Evolutionary conservation across 2,888 invertebrate species (phyloP), one percentile per base, ranked within the genome.

Genomic region (Chymomyza caudatula): DNA sequence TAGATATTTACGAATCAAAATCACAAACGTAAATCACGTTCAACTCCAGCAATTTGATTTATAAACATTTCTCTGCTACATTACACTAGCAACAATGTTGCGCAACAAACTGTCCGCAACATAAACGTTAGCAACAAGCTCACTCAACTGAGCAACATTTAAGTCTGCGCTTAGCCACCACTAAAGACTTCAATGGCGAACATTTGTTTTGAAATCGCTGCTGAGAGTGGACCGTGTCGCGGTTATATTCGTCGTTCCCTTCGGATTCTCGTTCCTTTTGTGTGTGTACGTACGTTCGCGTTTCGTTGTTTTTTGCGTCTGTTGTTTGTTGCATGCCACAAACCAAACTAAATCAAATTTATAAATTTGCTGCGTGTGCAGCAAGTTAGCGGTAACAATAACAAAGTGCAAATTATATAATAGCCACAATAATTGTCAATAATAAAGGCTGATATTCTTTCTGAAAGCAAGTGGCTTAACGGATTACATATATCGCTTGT

Each of bases 151-250:
- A 23, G 68, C 71, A 71, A 73, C 71, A 69, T 70, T 57, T 60
- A 5, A 17, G 22, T 22, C 55, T 20, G 19, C 52, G 29, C 20
- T 43, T 53, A 55, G 37, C 3, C 8, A 55, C 25, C 78, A 77
- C 77, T 52, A 78, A 78, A 78, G 77, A 78, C 77, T 78, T 78
- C 77, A 75, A 77, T 76, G 66, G 51, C 65, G 69, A 78, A 83
- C 84, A 87, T 87, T 87, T 87, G 87, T 87, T 87, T 87, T 84
- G 82, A 87, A 87, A 82, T 73, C 77, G 67, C 67, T 60, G 74
- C 68, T 77, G 71, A 66, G 62, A 54, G 64, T 59, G 64, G 67
- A 74, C 61, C 67, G 47, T 55, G 29, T 37, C 37, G 56, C 43
- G 56, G 42, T 3, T 54, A 22, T 23, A 22, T 6, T 15, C 54